A percentile compares a stretch with the other conserved stretches of the same genome.
phyloP scores from a whole-genome alignment of 1,140 invertebrate genomes.

The Drosophila ercepeae region DNA sequence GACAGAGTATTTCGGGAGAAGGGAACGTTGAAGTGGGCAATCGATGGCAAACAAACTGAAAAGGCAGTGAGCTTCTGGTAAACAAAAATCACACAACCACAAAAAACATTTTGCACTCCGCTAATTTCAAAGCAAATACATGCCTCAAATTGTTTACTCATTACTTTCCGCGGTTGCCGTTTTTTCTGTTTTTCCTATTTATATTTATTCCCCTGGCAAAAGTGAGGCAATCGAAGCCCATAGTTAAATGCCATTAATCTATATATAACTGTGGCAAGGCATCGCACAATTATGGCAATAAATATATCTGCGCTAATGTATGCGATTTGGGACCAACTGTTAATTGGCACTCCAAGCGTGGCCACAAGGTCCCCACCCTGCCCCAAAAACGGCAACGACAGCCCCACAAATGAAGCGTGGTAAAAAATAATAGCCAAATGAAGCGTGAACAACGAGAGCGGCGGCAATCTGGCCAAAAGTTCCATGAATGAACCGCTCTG shows the following conservation, averaged over 20 bases:
- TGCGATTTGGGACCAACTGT: conserved; percentile 58
- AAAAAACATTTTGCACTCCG: conserved; percentile 52
- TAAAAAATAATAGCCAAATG: conserved; percentile 55
- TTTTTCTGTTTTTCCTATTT: conserved; percentile 9
- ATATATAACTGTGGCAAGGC: conserved; percentile 47
- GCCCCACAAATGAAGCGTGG: conserved; percentile 52
- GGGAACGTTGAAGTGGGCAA: conserved; percentile 6
- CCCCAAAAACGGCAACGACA: conserved; percentile 39
- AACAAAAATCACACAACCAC: conserved; percentile 50
- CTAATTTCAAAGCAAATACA: conserved; percentile 66
- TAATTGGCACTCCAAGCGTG: conserved; percentile 63
- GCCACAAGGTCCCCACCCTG: conserved; percentile 20
- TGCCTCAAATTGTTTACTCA: conserved; percentile 64
- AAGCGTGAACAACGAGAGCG: conserved; percentile 67
- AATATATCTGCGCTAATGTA: conserved; percentile 56
- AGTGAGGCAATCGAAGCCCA: conserved; percentile 37
- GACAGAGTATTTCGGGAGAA: neutral
- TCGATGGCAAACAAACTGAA: neutral
- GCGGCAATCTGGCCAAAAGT: conserved; percentile 50
- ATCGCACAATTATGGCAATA: conserved; percentile 57
- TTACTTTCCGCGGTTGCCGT: conserved; percentile 31
- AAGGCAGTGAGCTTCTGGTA: conserved; percentile 29
- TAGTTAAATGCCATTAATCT: conserved; percentile 47
- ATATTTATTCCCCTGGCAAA: conserved; percentile 5
- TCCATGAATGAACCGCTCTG: conserved; percentile 64